Percentiles rank a stretch among this genome's conserved stretches.
Conservation (phyloP, 2,888 invertebrate genomes). For the Eupithecia vulgata region DNA sequence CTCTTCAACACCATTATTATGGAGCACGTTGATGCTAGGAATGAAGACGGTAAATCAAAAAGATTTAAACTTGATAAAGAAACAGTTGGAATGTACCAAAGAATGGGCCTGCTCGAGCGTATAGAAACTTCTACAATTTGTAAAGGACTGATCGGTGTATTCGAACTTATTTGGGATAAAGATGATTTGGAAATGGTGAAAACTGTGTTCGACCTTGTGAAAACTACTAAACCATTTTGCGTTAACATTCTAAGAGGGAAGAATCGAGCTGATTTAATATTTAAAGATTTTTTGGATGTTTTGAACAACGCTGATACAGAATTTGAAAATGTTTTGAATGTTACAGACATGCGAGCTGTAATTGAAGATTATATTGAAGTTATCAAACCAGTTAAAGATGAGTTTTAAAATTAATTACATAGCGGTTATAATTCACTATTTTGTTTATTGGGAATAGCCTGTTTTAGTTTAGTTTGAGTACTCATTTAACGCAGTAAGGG, state of each 20-base stretch:
- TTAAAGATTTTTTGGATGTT: constrained; percentile 53
- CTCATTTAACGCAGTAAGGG: not conserved
- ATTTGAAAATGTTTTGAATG: constrained; percentile 51
- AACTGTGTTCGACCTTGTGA: constrained; percentile 47
- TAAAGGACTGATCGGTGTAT: constrained; percentile 65
- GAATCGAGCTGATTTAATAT: constrained; percentile 53
- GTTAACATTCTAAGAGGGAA: constrained; percentile 53
- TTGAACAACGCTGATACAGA: constrained; percentile 48
- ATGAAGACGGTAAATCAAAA: constrained; percentile 41
- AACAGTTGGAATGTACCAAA: constrained; percentile 57
- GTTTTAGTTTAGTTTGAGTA: not conserved
- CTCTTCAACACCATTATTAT: constrained; percentile 68
- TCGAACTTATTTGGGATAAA: constrained; percentile 52
- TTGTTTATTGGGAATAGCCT: not conserved
- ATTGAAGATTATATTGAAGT: constrained; percentile 54
- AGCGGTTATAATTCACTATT: not conserved
- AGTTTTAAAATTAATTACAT: constrained; percentile 46
- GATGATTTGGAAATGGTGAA: constrained; percentile 43
- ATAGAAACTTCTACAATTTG: constrained; percentile 62
- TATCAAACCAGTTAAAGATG: constrained; percentile 51
- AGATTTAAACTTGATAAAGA: constrained; percentile 52
- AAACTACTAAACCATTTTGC: constrained; percentile 64
- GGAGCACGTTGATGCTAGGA: constrained; percentile 63
- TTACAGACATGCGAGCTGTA: constrained; percentile 48
- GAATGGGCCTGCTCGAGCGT: constrained; percentile 68